Evolutionary conservation across 1,140 invertebrate genomes (phyloP).

Genomic region (Drosophila biarmipes): DNA sequence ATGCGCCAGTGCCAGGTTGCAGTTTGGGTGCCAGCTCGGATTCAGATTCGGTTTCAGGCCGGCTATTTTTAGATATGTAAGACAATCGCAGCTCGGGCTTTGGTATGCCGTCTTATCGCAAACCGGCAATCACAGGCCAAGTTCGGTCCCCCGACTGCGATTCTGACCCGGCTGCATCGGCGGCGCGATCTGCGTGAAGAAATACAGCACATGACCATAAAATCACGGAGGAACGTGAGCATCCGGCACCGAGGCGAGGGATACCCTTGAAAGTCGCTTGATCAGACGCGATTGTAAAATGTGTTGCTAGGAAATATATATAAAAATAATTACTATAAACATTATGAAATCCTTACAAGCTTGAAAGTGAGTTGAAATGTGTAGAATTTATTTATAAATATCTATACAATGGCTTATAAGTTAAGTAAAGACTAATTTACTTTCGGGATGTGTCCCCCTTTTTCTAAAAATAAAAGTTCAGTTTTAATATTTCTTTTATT

Average conservation of each 20-base stretch:
- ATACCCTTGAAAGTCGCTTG: conserved; percentile 11
- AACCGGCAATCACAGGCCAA: conserved; percentile 65
- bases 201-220: conserved; percentile 74
- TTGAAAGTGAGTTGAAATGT: background rate
- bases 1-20: conserved; percentile 59
- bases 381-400: background rate
- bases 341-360: no score
- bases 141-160: conserved; percentile 19
- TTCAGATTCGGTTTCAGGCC: conserved; percentile 8
- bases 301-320: background rate
- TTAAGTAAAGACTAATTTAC: background rate
- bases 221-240: conserved; percentile 47
- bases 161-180: conserved; percentile 52
- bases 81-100: conserved; percentile 63
- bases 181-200: conserved; percentile 75
- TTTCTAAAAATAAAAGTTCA: no score
- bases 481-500: no score
- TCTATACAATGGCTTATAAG: background rate
- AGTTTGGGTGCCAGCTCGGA: conserved; percentile 5
- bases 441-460: no score
- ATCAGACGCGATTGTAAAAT: no score
- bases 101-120: conserved; percentile 77
- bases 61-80: conserved; percentile 76
- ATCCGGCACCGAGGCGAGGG: conserved; percentile 5
- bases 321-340: no score